These are phyloP conservation scores for Okapia johnstoni DNA, from an alignment of 2,113 vertebrate species.

Conservation along the genomic window DNA sequence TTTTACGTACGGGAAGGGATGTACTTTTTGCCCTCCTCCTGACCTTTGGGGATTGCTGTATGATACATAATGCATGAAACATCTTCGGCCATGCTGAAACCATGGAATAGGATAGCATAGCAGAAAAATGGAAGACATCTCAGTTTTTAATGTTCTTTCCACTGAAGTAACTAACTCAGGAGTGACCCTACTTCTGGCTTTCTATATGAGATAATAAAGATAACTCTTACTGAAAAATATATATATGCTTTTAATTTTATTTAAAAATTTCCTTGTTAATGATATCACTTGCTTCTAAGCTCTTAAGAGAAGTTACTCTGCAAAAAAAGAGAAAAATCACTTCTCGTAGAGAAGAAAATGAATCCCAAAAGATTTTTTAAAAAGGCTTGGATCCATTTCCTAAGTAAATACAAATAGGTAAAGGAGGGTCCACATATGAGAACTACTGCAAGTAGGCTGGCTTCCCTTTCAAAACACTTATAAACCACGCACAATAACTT, in stretches of 20 bases:
- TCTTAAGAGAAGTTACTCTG: background rate
- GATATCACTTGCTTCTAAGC: background rate
- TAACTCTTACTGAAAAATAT: background rate
- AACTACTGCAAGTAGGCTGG: background rate
- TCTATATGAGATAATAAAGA: background rate
- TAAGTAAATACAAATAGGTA: background rate
- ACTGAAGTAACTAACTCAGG: background rate
- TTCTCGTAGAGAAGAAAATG: background rate
- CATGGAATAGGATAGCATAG: background rate
- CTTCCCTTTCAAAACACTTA: conserved; percentile 16
- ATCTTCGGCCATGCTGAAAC: background rate
- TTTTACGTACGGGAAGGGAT: background rate
- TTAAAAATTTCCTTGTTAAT: background rate
- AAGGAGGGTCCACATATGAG: background rate
- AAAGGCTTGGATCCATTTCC: background rate
- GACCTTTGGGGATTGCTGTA: background rate
- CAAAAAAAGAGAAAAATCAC: background rate
- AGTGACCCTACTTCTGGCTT: background rate
- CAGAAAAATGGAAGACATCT: background rate
- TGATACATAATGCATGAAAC: background rate
- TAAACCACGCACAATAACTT: background rate
- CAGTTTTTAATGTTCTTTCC: background rate
- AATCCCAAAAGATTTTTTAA: background rate
- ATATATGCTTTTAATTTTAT: background rate
- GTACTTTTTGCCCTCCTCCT: background rate